phyloP scores from a whole-genome alignment of 2,888 invertebrate genomes.

The Priapulus caudatus region DNA sequence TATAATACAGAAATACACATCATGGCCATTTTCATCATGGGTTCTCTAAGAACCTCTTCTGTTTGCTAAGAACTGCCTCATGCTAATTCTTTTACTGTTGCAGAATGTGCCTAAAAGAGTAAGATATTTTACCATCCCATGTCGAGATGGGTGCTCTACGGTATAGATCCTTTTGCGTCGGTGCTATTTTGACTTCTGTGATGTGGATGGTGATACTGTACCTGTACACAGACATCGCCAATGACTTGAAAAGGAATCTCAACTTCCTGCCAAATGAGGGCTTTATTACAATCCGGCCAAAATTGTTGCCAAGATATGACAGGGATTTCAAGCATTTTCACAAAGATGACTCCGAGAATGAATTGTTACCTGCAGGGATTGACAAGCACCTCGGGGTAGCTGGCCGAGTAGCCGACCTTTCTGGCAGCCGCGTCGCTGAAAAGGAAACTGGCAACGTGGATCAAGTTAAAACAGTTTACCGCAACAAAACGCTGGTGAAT shows the following conservation, averaged over 20 bases:
- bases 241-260: slow-evolving; percentile 7
- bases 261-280: not conserved
- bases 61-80: too few species aligned
- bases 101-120: too few species aligned
- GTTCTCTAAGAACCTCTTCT: too few species aligned
- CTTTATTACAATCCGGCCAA: too few species aligned
- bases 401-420: too few species aligned
- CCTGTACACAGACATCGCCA: slow-evolving; percentile 12
- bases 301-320: too few species aligned
- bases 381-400: not conserved
- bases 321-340: not conserved
- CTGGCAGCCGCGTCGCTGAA: not conserved
- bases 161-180: slow-evolving; percentile 15
- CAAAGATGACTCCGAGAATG: slow-evolving; percentile 30
- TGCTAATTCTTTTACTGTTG: too few species aligned
- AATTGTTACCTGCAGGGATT: slow-evolving; percentile 16
- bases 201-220: slow-evolving; percentile 12
- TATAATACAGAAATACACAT: too few species aligned
- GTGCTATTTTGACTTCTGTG: slow-evolving; percentile 12
- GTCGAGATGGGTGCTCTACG: too few species aligned
- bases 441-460: too few species aligned
- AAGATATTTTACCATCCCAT: too few species aligned
- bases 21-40: too few species aligned
- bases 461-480: not conserved
- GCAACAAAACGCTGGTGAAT: not conserved